Percentiles rank a stretch among this genome's conserved stretches.
Conservation (phyloP, 53 echinoderm and acorn worm genomes). For the Stichopus horrens region DNA sequence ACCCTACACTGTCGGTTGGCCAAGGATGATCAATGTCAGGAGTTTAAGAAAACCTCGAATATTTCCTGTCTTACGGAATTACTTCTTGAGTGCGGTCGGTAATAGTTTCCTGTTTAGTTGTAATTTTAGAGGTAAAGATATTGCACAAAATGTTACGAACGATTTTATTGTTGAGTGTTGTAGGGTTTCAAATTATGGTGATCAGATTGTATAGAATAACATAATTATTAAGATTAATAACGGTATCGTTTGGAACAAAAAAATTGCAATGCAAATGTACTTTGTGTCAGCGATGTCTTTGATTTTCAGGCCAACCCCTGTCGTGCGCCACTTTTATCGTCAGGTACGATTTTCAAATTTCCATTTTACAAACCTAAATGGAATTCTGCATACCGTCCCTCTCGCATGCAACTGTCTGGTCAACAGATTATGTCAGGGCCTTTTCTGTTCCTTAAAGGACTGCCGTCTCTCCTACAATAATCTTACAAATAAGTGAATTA, state of each 20-base stretch:
- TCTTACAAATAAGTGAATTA: no score
- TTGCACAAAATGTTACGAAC: background rate
- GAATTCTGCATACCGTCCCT: background rate
- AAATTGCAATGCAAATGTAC: conserved; percentile 18
- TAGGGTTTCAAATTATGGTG: conserved; percentile 3
- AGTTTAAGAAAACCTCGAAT: no score
- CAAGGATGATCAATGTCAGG: no score
- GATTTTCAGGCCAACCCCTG: background rate
- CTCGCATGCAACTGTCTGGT: background rate
- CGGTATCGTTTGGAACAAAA: background rate
- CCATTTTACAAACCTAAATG: background rate
- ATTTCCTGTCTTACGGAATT: background rate
- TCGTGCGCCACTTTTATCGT: background rate
- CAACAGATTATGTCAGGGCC: background rate
- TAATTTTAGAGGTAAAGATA: background rate
- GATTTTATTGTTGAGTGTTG: conserved; percentile 1
- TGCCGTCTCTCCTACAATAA: no score
- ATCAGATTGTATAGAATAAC: conserved; percentile 16
- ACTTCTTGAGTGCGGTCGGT: background rate
- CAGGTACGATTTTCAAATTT: background rate
- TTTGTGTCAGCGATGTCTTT: background rate
- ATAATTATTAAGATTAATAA: conserved; percentile 6
- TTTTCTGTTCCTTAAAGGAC: no score
- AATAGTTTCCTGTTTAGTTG: background rate
- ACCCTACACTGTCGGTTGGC: no score